Base-by-base conservation (phyloP, 2,888 invertebrate species). In the Salticus scenicus region DNA sequence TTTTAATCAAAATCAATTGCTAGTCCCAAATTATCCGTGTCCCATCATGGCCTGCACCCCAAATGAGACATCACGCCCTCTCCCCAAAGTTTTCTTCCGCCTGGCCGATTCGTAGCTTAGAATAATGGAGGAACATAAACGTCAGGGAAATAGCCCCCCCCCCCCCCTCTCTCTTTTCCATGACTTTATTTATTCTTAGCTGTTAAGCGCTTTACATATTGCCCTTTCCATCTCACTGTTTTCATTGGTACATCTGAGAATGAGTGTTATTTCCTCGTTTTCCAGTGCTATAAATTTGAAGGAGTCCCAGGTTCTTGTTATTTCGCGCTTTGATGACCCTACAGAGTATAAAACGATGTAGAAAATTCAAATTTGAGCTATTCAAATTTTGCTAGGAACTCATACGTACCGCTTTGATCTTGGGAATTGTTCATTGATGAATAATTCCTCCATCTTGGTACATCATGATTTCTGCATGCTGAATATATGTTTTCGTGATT, bases 261-360 rank as follows among this genome's bases (percentile, higher is more conserved):
- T 72, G 79, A 73, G 69, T 81, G 81, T 81, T 75, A 75, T 75
- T 81, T 81, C 81, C 74, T 73, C 74, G 37, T 74, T 81, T 75
- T 33, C 70, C 57, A 69, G 37, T 14, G 69, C 81, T 70, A 81
- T 75, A 81, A 81, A 81, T 81, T 81, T 81, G 75, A 75, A 70
- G 74, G 70, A 70, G 78, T 57, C 24, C 31, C 31, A 47, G 42
- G 42, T 47, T 17, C 42, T 37, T 47, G 42, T 47, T 47, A 47
- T 47, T 47, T 47, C 42, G 42, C 42, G 42, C 42, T 47, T 47
- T 47, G 42, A 47, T 47, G 42, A 47, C 42, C 42, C 17, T 17
- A 47, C 42, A 1, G 42, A 14, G n/a, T 47, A 47, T 10, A 37
- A 37, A 37, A 14, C n/a, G 42, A 5, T 47, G 17, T 8, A 2